These are phyloP conservation scores for Pelochelys cantorii DNA, from an alignment of 2,797 vertebrate genomes.

Conservation along the genomic window DNA sequence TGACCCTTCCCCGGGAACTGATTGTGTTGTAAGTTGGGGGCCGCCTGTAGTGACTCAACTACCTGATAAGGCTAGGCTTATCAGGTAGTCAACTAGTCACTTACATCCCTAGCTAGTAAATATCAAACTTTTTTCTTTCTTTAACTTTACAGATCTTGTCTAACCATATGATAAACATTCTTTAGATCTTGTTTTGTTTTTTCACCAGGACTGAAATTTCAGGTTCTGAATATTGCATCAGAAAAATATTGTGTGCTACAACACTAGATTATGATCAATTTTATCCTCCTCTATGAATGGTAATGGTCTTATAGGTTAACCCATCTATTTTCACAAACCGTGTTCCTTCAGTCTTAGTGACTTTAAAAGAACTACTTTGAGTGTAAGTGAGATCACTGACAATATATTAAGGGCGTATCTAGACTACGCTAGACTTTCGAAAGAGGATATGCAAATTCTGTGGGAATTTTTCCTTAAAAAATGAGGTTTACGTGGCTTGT, in stretches of 20 bases:
- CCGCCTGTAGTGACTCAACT: no score
- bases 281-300: background rate
- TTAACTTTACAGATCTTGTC: background rate
- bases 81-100: background rate
- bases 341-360: background rate
- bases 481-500: no score
- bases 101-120: background rate
- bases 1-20: no score
- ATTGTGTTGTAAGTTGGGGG: no score
- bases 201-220: background rate
- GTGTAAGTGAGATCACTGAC: background rate
- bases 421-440: no score
- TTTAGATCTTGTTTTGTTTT: background rate
- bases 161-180: background rate
- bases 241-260: accelerated
- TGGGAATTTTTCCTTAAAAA: no score
- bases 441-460: no score
- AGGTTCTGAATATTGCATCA: background rate
- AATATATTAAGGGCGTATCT: background rate
- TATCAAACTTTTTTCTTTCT: background rate
- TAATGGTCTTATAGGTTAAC: background rate
- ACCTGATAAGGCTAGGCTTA: background rate
- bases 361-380: no score
- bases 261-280: background rate
- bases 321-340: background rate